Evolutionary conservation across 2,888 invertebrate species (phyloP).

Genomic region (Nymphalis polychloros): DNA sequence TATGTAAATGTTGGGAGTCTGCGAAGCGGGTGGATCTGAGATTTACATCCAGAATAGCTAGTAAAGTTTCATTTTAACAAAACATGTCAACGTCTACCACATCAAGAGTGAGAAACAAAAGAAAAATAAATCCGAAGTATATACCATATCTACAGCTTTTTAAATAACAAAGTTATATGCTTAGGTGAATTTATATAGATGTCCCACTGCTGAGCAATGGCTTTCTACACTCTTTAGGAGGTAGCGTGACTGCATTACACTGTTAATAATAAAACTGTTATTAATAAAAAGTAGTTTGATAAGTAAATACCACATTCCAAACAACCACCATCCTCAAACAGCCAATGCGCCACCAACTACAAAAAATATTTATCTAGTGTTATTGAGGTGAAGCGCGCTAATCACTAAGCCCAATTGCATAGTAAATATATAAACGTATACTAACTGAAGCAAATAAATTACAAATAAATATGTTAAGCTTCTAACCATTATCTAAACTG

Average conservation of each 20-base stretch:
- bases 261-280: no score
- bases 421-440: not conserved
- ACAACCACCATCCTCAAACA: no score
- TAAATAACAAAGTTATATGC: no score
- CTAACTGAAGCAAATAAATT: not conserved
- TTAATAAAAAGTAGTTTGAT: no score
- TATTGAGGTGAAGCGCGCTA: not conserved
- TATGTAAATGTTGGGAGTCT: conserved; percentile 64
- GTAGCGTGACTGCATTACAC: no score
- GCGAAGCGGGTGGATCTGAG: conserved; percentile 55
- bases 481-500: conserved; percentile 16
- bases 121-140: not conserved
- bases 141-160: no score
- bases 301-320: no score
- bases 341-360: no score
- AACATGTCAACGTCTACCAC: conserved; percentile 25
- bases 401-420: not conserved
- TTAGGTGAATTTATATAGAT: no score
- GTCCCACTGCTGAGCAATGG: no score
- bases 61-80: conserved; percentile 47
- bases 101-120: not conserved
- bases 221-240: no score
- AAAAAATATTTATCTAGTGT: no score
- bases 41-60: conserved; percentile 58
- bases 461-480: conserved; percentile 13